Conservation (phyloP, 2,888 invertebrate species). For the Panopea generosa region DNA sequence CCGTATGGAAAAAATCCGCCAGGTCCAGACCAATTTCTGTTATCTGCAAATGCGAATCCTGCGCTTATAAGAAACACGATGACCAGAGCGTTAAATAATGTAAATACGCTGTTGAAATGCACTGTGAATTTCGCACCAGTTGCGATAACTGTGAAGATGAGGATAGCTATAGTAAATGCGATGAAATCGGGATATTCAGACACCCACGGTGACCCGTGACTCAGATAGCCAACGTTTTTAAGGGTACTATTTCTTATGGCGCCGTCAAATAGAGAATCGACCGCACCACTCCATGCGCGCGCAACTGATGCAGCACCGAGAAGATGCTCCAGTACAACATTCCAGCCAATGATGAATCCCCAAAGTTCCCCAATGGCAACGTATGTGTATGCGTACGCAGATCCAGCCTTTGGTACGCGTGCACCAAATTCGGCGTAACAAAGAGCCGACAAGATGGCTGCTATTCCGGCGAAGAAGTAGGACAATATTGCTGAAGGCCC, state of each 20-base stretch:
- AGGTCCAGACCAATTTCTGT: constrained; percentile 91
- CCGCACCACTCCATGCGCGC: constrained; percentile 85
- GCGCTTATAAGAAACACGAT: constrained; percentile 86
- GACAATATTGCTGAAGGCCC: constrained; percentile 87
- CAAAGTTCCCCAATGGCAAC: constrained; percentile 96
- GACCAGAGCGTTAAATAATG: constrained; percentile 83
- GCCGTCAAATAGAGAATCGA: constrained; percentile 85
- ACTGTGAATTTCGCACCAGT: constrained; percentile 85
- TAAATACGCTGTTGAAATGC: constrained; percentile 84
- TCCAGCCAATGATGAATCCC: constrained; percentile 96
- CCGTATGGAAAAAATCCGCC: constrained; percentile 86
- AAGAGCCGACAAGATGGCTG: constrained; percentile 86
- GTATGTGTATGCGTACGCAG: constrained; percentile 96
- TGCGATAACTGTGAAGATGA: constrained; percentile 86
- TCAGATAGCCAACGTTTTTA: constrained; percentile 74
- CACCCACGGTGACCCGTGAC: constrained; percentile 69
- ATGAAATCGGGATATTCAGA: constrained; percentile 85
- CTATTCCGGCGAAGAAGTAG: constrained; percentile 88
- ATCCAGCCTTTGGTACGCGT: constrained; percentile 87
- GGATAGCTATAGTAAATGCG: constrained; percentile 82
- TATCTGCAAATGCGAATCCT: constrained; percentile 94
- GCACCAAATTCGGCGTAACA: constrained; percentile 85
- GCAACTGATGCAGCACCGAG: constrained; percentile 87
- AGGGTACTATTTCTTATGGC: constrained; percentile 84
- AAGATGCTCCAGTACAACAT: constrained; percentile 88